A percentile compares a stretch with the other conserved stretches of the same genome.
Conservation (phyloP, 1,140 invertebrate species). For the Lutraria rhynchaena region DNA sequence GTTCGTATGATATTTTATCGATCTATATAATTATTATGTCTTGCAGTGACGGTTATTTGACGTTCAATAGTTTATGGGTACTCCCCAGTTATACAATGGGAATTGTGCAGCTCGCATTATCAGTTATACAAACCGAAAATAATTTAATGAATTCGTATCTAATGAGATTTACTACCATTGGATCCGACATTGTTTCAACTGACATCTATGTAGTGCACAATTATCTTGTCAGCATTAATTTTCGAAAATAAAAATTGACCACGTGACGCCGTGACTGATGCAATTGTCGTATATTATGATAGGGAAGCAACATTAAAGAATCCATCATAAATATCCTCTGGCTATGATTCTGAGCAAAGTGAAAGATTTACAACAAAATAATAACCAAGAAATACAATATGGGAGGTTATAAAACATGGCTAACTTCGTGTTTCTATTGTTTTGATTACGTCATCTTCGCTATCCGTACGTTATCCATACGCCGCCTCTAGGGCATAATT, state of each 20-base stretch:
- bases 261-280: not conserved
- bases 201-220: no score
- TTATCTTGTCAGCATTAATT: constrained; percentile 28
- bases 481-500: constrained; percentile 37
- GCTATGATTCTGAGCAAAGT: not conserved
- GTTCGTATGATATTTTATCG: not conserved
- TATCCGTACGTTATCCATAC: constrained; percentile 14
- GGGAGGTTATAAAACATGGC: constrained; percentile 27
- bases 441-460: constrained; percentile 31
- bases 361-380: constrained; percentile 52
- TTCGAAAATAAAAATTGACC: constrained; percentile 4
- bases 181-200: constrained; percentile 20
- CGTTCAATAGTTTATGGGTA: no score
- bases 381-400: constrained; percentile 8
- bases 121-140: no score
- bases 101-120: no score
- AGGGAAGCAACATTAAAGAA: constrained; percentile 14
- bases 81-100: no score
- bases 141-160: no score
- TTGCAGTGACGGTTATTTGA: no score
- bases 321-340: constrained; percentile 31
- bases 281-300: not conserved
- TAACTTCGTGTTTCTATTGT: constrained; percentile 1
- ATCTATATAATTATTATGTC: not conserved
- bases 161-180: no score